A percentile compares a stretch with the other conserved stretches of the same genome.
Conservation (phyloP, 2,888 invertebrate genomes). For the Phrixothrix hirtus region DNA sequence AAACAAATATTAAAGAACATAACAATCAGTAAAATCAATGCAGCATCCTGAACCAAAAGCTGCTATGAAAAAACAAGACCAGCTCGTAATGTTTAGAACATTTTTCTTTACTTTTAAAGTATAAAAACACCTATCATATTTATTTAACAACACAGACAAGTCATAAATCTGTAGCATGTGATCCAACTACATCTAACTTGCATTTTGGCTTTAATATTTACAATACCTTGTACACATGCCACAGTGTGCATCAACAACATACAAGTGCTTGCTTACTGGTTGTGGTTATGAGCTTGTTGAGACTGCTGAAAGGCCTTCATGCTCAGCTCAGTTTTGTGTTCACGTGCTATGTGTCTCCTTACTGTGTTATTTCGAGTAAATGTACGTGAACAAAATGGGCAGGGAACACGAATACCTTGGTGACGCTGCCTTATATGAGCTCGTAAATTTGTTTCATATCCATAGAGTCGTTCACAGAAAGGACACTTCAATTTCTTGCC, state of each 20-base stretch:
- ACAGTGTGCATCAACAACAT: conserved; percentile 34
- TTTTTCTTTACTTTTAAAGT: conserved; percentile 38
- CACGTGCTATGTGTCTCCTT: conserved; percentile 86
- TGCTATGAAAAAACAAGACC: conserved; percentile 42
- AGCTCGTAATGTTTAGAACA: conserved; percentile 45
- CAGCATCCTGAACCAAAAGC: conserved; percentile 28
- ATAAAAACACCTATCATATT: conserved; percentile 47
- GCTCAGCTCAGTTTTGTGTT: conserved; percentile 78
- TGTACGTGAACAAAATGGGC: conserved; percentile 87
- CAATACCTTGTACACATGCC: conserved; percentile 28
- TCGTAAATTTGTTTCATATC: conserved; percentile 89
- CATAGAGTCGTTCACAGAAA: conserved; percentile 89
- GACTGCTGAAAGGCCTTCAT: conserved; percentile 66
- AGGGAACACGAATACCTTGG: conserved; percentile 89
- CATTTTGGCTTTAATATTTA: conserved; percentile 31
- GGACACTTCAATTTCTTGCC: conserved; percentile 92
- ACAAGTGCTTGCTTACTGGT: conserved; percentile 59
- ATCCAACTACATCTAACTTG: conserved; percentile 41
- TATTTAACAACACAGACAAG: conserved; percentile 48
- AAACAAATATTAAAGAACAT: conserved; percentile 32
- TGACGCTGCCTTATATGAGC: conserved; percentile 91
- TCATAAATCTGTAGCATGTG: conserved; percentile 42
- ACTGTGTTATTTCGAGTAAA: conserved; percentile 93
- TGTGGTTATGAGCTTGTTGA: conserved; percentile 64
- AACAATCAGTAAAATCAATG: conserved; percentile 29